phyloP scores from a whole-genome alignment of 1,140 invertebrate genomes.

The Bombus difficillimus region DNA sequence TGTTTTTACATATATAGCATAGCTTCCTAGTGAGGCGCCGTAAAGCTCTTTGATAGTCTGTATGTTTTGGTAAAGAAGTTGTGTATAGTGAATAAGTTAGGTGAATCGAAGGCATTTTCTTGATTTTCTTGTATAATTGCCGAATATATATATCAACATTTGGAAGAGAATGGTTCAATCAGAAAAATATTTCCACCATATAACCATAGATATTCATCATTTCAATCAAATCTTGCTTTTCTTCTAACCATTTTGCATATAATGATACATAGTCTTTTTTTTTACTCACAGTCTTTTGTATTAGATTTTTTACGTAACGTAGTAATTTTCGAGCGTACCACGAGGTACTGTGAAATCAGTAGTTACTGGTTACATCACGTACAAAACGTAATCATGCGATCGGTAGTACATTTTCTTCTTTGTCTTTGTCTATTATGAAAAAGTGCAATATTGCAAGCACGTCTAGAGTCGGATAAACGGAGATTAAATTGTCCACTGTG shows the following conservation, averaged over 20 bases:
- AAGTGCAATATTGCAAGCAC: background rate
- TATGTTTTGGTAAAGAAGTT: background rate
- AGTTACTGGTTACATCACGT: background rate
- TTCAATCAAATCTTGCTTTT: background rate
- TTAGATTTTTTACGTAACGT: constrained; percentile 11
- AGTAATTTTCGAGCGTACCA: constrained; percentile 1
- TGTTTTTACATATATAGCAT: background rate
- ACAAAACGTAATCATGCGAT: background rate
- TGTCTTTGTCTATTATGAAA: background rate
- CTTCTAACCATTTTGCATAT: too few relatives aligned
- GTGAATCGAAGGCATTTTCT: background rate
- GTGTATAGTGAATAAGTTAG: background rate
- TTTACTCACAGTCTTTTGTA: background rate
- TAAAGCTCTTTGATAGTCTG: background rate
- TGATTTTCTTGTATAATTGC: too few relatives aligned
- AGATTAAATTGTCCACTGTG: background rate
- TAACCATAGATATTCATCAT: background rate
- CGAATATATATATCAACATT: background rate
- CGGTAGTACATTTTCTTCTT: background rate
- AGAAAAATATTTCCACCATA: background rate
- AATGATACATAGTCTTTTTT: too few relatives aligned
- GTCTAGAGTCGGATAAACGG: background rate
- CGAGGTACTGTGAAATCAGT: too few relatives aligned
- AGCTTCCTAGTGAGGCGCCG: background rate
- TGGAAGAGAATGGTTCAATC: background rate